phyloP scores from a whole-genome alignment of 37 sponge, comb jelly and placozoan species.

The Ianthella basta region DNA sequence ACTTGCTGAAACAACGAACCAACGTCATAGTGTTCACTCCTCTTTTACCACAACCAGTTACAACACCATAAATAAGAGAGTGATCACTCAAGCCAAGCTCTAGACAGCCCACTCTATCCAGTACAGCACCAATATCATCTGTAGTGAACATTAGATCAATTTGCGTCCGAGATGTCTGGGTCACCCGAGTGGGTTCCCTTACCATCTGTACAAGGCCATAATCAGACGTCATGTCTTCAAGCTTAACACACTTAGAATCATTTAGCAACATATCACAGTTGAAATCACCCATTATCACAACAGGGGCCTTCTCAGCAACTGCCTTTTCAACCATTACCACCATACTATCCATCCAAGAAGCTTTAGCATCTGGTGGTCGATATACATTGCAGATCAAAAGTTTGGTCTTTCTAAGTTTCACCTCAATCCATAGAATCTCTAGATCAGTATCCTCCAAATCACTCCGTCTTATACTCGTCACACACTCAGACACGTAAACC shows the following conservation, averaged over 20 bases:
- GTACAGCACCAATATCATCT: background rate
- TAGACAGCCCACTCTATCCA: background rate
- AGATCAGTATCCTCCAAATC: conserved; percentile 24
- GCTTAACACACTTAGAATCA: background rate
- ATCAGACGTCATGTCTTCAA: conserved; percentile 1
- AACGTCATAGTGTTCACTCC: background rate
- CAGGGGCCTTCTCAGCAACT: conserved; percentile 12
- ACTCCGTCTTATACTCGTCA: conserved; percentile 2
- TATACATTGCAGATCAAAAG: conserved; percentile 17
- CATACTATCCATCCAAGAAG: conserved; percentile 22
- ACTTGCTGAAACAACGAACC: conserved; percentile 10
- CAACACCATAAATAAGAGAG: conserved; percentile 14
- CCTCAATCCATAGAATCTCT: conserved; percentile 37
- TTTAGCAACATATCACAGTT: conserved; percentile 15
- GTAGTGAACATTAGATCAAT: conserved; percentile 2
- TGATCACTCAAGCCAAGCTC: conserved; percentile 37
- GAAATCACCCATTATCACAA: conserved; percentile 39
- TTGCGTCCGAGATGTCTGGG: conserved; percentile 5
- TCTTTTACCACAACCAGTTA: background rate
- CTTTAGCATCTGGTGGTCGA: conserved; percentile 22
- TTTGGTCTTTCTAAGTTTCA: conserved; percentile 10
- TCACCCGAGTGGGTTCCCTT: conserved; percentile 26
- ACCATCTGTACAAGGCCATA: conserved; percentile 17
- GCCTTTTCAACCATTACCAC: background rate
- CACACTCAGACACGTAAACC: conserved; percentile 35